phyloP scores from a whole-genome alignment of 2,113 vertebrate species.

The Acanthisitta chloris region DNA sequence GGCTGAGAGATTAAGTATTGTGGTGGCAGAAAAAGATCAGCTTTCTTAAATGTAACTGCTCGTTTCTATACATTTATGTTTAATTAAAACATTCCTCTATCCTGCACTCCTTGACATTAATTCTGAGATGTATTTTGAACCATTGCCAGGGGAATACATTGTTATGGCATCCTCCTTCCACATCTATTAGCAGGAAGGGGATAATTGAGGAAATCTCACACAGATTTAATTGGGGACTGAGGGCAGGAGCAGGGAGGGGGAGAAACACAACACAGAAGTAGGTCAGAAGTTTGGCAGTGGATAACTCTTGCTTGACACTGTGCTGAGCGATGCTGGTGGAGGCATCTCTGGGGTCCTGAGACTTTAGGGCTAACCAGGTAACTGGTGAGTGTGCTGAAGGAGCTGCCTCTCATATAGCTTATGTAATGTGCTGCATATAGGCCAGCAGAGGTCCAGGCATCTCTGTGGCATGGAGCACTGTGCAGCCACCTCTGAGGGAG shows the following conservation, averaged over 20 bases:
- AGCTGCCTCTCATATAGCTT: not conserved
- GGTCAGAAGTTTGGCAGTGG: not conserved
- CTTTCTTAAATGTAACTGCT: not conserved
- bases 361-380: not conserved
- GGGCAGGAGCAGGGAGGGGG: constrained; percentile 8
- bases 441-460: not conserved
- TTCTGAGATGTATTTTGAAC: constrained; percentile 46
- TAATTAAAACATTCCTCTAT: constrained; percentile 41
- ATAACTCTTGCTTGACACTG: not conserved
- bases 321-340: not conserved
- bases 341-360: not conserved
- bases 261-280: not conserved
- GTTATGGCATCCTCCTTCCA: constrained; percentile 56
- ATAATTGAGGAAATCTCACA: constrained; percentile 59
- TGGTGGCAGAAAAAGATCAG: not conserved
- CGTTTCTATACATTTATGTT: not conserved
- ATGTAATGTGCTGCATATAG: not conserved
- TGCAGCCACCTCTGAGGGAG: not conserved
- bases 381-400: not conserved
- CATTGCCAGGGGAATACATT: constrained; percentile 46
- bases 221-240: constrained; percentile 59
- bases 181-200: constrained; percentile 56
- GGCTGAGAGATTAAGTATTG: constrained; percentile 12
- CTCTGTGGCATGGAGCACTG: not conserved
- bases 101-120: constrained; percentile 12